Conservation (phyloP, 2,797 vertebrate species). For the Myripristis jacobus region DNA sequence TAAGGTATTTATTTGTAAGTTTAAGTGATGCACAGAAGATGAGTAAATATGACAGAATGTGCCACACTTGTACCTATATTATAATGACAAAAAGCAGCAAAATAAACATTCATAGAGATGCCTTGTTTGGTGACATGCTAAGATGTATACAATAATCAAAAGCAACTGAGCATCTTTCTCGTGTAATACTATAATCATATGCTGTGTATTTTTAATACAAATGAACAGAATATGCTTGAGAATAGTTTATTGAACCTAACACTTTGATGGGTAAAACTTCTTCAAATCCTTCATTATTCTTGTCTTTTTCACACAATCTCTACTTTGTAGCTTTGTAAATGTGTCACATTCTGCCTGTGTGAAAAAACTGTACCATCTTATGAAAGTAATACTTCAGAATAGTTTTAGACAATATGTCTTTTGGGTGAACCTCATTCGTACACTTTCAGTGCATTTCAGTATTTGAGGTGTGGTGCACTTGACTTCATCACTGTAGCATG, state of each 20-base stretch:
- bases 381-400: slow-evolving; percentile 33
- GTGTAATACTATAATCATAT: slow-evolving; percentile 42
- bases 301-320: background rate
- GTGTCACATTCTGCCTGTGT: slow-evolving; percentile 10
- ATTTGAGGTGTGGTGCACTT: slow-evolving; percentile 39
- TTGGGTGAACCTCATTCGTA: slow-evolving; percentile 29
- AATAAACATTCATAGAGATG: slow-evolving; percentile 53
- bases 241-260: slow-evolving; percentile 33
- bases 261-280: slow-evolving; percentile 12
- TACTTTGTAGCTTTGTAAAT: slow-evolving; percentile 12
- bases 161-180: slow-evolving; percentile 48
- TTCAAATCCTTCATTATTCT: slow-evolving; percentile 31
- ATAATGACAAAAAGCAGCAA: slow-evolving; percentile 58
- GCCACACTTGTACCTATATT: slow-evolving; percentile 69
- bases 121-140: slow-evolving; percentile 55
- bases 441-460: slow-evolving; percentile 63
- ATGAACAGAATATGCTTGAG: slow-evolving; percentile 35
- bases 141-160: slow-evolving; percentile 51
- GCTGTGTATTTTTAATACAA: slow-evolving; percentile 41
- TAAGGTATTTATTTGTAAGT: slow-evolving; percentile 66
- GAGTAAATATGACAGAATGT: slow-evolving; percentile 72
- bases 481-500: slow-evolving; percentile 16
- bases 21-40: slow-evolving; percentile 65
- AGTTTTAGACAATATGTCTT: slow-evolving; percentile 39
- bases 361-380: slow-evolving; percentile 11